These are phyloP conservation scores for Melipona beecheii DNA, from an alignment of 2,888 invertebrate genomes.

Conservation along the genomic window DNA sequence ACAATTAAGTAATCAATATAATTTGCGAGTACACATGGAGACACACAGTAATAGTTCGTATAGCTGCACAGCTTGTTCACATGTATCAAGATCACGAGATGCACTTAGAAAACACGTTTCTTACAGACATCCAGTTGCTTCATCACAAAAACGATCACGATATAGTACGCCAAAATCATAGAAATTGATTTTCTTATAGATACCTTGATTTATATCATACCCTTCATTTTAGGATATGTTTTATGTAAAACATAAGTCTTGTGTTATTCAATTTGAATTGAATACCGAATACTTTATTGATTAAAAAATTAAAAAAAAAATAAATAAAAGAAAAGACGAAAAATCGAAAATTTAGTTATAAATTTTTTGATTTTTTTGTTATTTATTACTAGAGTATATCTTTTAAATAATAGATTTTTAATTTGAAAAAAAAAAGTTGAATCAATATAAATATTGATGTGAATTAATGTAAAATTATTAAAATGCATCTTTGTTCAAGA, in stretches of 20 bases:
- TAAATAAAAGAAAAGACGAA: background rate
- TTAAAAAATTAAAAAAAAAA: background rate
- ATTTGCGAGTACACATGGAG: slow-evolving; percentile 95
- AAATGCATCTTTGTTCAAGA: slow-evolving; percentile 26
- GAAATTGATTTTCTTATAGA: slow-evolving; percentile 49
- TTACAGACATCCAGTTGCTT: slow-evolving; percentile 90
- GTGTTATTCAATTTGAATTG: slow-evolving; percentile 39
- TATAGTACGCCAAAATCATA: slow-evolving; percentile 79
- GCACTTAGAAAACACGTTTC: slow-evolving; percentile 95
- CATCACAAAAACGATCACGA: slow-evolving; percentile 83
- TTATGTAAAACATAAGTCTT: slow-evolving; percentile 41
- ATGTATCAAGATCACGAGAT: slow-evolving; percentile 94
- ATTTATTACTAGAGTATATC: slow-evolving; percentile 36
- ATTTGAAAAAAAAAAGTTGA: background rate
- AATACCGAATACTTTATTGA: slow-evolving; percentile 8
- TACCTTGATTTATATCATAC: slow-evolving; percentile 49
- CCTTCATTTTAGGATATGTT: slow-evolving; percentile 46
- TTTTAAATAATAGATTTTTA: slow-evolving; percentile 12
- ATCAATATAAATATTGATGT: slow-evolving; percentile 37
- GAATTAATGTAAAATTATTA: slow-evolving; percentile 34
- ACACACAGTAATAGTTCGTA: slow-evolving; percentile 95
- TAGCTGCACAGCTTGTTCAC: slow-evolving; percentile 94
- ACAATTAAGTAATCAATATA: slow-evolving; percentile 95
- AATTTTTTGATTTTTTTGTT: slow-evolving; percentile 29
- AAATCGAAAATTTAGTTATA: slow-evolving; percentile 15